These are phyloP conservation scores for Sminthurides bifidus DNA, from an alignment of 1,140 invertebrate species.

Conservation along the genomic window DNA sequence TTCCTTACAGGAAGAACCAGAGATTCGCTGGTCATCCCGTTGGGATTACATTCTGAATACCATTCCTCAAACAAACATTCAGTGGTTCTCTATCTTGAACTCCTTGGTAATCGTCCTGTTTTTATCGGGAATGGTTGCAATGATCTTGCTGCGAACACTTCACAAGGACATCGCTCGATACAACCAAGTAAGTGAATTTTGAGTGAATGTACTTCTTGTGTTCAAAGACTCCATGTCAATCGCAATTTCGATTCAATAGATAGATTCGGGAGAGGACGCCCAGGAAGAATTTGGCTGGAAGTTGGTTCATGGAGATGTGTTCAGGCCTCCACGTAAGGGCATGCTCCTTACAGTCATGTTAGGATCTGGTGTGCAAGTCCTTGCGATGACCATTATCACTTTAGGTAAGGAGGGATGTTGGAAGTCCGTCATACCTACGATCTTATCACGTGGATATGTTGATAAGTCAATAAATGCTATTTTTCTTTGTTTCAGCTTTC, in stretches of 20 bases:
- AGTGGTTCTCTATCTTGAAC: conserved; percentile 94
- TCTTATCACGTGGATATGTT: not conserved
- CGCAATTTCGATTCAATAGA: conserved; percentile 43
- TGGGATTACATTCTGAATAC: conserved; percentile 99
- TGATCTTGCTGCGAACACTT: conserved; percentile 93
- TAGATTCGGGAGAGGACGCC: conserved; percentile 77
- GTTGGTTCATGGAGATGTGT: conserved; percentile 89
- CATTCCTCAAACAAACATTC: conserved; percentile 96
- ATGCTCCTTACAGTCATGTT: conserved; percentile 91
- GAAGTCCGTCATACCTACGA: not conserved
- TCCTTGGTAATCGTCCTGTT: conserved; percentile 80
- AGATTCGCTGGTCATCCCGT: conserved; percentile 73
- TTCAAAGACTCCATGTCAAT: not conserved
- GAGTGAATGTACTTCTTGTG: conserved; percentile 29
- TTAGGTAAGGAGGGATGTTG: conserved; percentile 33
- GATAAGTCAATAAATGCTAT: not conserved
- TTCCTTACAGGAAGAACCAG: conserved; percentile 21
- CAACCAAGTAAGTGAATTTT: conserved; percentile 63
- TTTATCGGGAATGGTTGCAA: conserved; percentile 95
- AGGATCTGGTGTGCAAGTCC: conserved; percentile 87
- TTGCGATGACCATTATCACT: conserved; percentile 54
- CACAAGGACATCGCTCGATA: conserved; percentile 98
- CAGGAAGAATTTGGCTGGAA: conserved; percentile 99
- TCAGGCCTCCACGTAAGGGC: conserved; percentile 87
- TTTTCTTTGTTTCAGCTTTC: conserved; percentile 53